A percentile compares a stretch with the other conserved stretches of the same genome.
Evolutionary conservation across 2,888 invertebrate species (phyloP).

Genomic region (Blera fallax): DNA sequence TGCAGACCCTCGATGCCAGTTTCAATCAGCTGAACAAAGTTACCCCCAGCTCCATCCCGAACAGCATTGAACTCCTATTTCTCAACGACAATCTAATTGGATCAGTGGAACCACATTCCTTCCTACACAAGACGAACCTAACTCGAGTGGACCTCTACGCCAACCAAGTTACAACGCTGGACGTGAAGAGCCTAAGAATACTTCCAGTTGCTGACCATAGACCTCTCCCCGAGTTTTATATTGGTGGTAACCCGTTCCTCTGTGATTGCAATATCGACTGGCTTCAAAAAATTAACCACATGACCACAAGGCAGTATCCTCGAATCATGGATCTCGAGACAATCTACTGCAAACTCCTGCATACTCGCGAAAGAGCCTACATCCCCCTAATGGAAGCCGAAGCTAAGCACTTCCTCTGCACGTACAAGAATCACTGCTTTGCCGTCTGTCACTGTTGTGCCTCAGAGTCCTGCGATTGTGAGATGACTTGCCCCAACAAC

Average conservation of each 20-base stretch:
- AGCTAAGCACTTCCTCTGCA: conserved; percentile 94
- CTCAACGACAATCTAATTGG: conserved; percentile 94
- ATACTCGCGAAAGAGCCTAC: conserved; percentile 91
- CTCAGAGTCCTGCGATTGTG: conserved; percentile 98
- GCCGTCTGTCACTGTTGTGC: conserved; percentile 97
- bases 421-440: conserved; percentile 96
- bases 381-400: conserved; percentile 93
- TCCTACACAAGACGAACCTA: conserved; percentile 93
- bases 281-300: conserved; percentile 94
- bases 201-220: conserved; percentile 89
- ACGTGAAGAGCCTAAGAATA: conserved; percentile 92
- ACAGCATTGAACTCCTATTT: conserved; percentile 92
- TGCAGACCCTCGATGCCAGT: conserved; percentile 94
- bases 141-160: conserved; percentile 95
- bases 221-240: conserved; percentile 93
- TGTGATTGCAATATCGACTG: conserved; percentile 98
- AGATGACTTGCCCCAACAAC: conserved; percentile 96
- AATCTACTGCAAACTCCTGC: conserved; percentile 93
- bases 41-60: conserved; percentile 89
- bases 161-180: conserved; percentile 94
- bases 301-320: conserved; percentile 93
- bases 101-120: conserved; percentile 93
- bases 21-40: conserved; percentile 93
- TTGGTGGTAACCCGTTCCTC: conserved; percentile 96
- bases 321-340: conserved; percentile 94